A percentile compares a stretch with the other conserved stretches of the same genome.
Conservation (phyloP, 2,797 vertebrate genomes). For the Hydrophis major region DNA sequence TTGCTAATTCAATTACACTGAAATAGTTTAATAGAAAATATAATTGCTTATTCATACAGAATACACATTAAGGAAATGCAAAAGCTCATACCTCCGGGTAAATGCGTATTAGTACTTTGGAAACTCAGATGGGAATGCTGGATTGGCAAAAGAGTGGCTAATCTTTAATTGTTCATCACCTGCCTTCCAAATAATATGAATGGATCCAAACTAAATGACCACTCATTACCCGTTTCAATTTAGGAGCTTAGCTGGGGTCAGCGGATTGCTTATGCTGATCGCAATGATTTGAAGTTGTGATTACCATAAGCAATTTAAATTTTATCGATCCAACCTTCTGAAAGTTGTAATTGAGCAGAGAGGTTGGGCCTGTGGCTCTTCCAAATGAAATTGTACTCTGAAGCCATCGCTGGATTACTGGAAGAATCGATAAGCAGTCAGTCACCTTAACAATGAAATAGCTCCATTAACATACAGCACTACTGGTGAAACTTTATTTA, state of each 20-base stretch:
- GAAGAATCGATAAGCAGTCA: conserved; percentile 84
- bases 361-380: conserved; percentile 75
- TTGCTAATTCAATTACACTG: conserved; percentile 82
- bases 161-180: conserved; percentile 79
- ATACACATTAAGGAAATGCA: conserved; percentile 78
- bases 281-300: conserved; percentile 88
- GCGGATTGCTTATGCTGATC: conserved; percentile 93
- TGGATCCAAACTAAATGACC: conserved; percentile 79
- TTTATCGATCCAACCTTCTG: conserved; percentile 91
- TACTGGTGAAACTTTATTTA: conserved; percentile 83
- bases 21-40: conserved; percentile 85
- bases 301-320: conserved; percentile 99
- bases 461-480: conserved; percentile 85
- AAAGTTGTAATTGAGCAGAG: conserved; percentile 90
- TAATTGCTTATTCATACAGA: conserved; percentile 84
- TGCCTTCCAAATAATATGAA: conserved; percentile 77
- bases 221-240: conserved; percentile 83
- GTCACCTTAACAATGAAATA: conserved; percentile 88
- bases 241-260: conserved; percentile 84
- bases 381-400: conserved; percentile 80
- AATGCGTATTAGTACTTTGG: conserved; percentile 72
- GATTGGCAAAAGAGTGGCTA: conserved; percentile 69
- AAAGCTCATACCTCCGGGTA: conserved; percentile 72
- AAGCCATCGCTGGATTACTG: conserved; percentile 77
- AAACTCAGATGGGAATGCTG: conserved; percentile 71